Evolutionary conservation across 2,888 invertebrate species (phyloP).

Genomic region (Drosophila parthenogenetica): DNA sequence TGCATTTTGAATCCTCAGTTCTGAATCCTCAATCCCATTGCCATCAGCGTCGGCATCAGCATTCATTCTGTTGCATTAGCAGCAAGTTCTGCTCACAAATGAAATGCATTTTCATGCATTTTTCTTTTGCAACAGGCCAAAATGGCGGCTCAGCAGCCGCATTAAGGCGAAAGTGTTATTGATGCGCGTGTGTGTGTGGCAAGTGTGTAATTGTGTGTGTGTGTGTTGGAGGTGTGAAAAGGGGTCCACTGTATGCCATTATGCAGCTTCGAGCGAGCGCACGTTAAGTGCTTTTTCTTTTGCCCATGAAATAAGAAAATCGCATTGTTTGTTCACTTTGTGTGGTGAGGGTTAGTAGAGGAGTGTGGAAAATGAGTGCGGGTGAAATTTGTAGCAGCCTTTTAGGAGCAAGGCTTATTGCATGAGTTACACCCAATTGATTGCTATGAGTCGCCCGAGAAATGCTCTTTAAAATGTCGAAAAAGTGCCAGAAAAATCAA

Average conservation of each 20-base stretch:
- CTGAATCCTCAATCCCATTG: conserved; percentile 37
- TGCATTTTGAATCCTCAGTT: conserved; percentile 22
- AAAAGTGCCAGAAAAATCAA: no score
- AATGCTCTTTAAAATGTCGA: neutral
- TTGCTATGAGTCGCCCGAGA: neutral
- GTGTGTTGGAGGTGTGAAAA: conserved; percentile 3
- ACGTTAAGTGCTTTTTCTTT: conserved; percentile 69
- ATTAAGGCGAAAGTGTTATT: conserved; percentile 56
- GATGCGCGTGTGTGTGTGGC: conserved; percentile 10
- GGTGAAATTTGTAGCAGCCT: conserved; percentile 5
- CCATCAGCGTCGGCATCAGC: conserved; percentile 20
- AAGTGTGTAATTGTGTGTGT: conserved; percentile 11
- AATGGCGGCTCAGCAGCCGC: conserved; percentile 40
- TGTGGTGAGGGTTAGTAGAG: neutral
- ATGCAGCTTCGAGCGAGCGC: conserved; percentile 35
- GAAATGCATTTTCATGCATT: conserved; percentile 75
- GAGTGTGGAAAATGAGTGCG: neutral
- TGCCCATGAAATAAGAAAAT: conserved; percentile 45
- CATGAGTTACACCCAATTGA: conserved; percentile 27
- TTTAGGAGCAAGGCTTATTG: conserved; percentile 17
- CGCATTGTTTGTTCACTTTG: conserved; percentile 59
- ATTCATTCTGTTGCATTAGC: conserved; percentile 67
- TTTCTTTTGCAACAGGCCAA: conserved; percentile 39
- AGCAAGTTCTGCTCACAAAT: conserved; percentile 60
- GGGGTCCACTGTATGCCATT: conserved; percentile 41